phyloP scores from a whole-genome alignment of 2,797 vertebrate species.

The Onychomys arenicola region DNA sequence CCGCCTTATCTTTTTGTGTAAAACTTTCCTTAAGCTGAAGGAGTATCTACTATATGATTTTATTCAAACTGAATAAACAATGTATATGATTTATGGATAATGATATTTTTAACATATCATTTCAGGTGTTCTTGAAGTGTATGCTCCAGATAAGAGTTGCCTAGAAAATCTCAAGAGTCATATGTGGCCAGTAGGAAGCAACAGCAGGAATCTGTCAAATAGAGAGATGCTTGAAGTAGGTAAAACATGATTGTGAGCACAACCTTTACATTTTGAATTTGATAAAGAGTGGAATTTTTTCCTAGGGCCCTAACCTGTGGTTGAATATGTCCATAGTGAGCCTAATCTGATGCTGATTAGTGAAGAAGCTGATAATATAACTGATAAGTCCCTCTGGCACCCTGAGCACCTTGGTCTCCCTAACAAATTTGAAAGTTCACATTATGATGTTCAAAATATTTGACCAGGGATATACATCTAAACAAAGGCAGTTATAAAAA shows the following conservation, averaged over 20 bases:
- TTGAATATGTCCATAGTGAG: not conserved
- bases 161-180: not conserved
- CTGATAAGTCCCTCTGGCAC: not conserved
- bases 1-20: not conserved
- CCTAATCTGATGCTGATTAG: not conserved
- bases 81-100: not conserved
- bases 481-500: not conserved
- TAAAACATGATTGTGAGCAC: not conserved
- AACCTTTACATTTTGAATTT: not conserved
- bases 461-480: not conserved
- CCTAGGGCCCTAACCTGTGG: not conserved
- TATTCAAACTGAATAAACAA: not conserved
- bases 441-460: not conserved
- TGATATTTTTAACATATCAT: not conserved
- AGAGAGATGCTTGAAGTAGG: slow-evolving; percentile 25
- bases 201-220: not conserved
- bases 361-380: not conserved
- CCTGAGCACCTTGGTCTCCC: not conserved
- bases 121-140: slow-evolving; percentile 11
- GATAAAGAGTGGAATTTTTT: not conserved
- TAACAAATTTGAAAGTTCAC: not conserved
- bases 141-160: not conserved
- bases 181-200: not conserved
- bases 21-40: not conserved
- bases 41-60: not conserved